These are phyloP conservation scores for Xanthorhoe spadicearia DNA, from an alignment of 2,888 invertebrate species.

Conservation along the genomic window DNA sequence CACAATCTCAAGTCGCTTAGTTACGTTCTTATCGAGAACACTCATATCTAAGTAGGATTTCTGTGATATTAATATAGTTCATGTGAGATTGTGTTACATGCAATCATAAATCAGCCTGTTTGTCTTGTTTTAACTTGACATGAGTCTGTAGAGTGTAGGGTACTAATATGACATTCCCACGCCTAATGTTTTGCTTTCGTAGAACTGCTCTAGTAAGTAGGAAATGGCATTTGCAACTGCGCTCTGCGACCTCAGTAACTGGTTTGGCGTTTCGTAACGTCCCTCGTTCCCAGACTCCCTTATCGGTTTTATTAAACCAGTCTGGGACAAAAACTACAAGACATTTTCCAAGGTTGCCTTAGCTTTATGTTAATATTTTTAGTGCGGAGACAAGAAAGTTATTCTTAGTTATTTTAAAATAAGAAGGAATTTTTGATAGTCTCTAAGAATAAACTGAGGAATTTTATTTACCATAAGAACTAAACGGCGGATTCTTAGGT, in stretches of 20 bases:
- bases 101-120: neutral
- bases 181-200: conserved; percentile 36
- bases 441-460: neutral
- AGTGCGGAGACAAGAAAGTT: neutral
- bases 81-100: neutral
- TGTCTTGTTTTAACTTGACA: no score
- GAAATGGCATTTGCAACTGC: conserved; percentile 40
- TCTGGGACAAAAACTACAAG: neutral
- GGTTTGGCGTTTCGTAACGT: conserved; percentile 33
- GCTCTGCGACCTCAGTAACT: conserved; percentile 33
- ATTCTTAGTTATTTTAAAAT: neutral
- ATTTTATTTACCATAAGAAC: neutral
- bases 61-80: neutral
- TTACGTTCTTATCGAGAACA: neutral
- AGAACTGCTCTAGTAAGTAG: conserved; percentile 38
- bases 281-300: conserved; percentile 15
- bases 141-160: conserved; percentile 2
- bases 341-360: neutral
- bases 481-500: neutral
- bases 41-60: neutral
- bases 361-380: neutral
- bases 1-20: neutral
- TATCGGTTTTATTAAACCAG: conserved; percentile 19
- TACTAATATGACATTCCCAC: conserved; percentile 40
- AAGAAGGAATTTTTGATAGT: neutral